phyloP scores from a whole-genome alignment of 2,797 vertebrate genomes.

The Micropoecilia bifurca region DNA sequence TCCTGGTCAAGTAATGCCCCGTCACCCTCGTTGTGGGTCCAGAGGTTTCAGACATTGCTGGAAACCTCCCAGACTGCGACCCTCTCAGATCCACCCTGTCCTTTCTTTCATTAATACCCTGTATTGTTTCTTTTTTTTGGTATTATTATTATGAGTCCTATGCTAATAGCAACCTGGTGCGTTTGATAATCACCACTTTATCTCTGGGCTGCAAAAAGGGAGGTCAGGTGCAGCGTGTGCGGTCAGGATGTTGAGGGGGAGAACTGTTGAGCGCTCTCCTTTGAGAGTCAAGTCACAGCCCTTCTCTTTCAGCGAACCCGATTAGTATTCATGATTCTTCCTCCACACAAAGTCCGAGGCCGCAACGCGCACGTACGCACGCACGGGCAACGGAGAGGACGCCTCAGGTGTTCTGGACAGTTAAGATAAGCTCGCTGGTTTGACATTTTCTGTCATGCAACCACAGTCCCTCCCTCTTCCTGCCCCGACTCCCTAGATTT shows the following conservation, averaged over 20 bases:
- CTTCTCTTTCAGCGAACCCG: constrained; percentile 64
- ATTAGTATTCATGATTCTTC: constrained; percentile 79
- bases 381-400: constrained; percentile 60
- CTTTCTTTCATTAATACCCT: constrained; percentile 29
- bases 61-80: constrained; percentile 34
- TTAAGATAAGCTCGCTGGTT: constrained; percentile 74
- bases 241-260: constrained; percentile 16
- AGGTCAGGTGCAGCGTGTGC: constrained; percentile 53
- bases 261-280: constrained; percentile 58
- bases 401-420: constrained; percentile 73
- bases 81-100: constrained; percentile 32
- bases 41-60: not conserved
- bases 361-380: constrained; percentile 43
- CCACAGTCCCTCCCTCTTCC: not conserved
- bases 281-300: constrained; percentile 76
- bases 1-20: constrained; percentile 18
- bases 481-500: constrained; percentile 9
- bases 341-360: constrained; percentile 57
- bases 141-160: constrained; percentile 24
- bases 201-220: constrained; percentile 55
- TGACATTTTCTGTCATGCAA: constrained; percentile 67
- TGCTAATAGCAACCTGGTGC: constrained; percentile 59
- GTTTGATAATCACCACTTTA: constrained; percentile 73
- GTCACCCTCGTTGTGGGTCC: not conserved
- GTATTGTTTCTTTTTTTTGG: not conserved